Evolutionary conservation across 1,140 invertebrate genomes (phyloP), one percentile per base, ranked within the genome.

Genomic region (Trachelipus rathkii): DNA sequence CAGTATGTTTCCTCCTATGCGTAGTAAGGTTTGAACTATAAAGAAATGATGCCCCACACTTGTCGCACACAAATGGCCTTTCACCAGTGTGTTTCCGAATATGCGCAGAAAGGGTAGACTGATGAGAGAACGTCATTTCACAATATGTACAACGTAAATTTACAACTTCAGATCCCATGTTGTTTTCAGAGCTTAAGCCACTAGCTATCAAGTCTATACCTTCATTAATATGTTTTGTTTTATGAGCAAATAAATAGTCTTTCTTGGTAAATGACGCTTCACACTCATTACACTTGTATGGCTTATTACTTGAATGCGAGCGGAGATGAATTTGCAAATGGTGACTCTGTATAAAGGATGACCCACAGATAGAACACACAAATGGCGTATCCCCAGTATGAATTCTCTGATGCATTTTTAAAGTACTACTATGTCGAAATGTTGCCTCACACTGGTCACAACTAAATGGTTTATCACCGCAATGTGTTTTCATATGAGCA

Each of bases 351-450:
- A 93, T 95, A 77, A 96, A 91, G 19, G 90, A 89, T 83, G 95
- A 95, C 78, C 94, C 92, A 83, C 95, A 97, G 76, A 97, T 90
- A 0, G 90, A 88, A 85, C 95, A 97, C 44, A 92, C 87, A 81
- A 95, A 94, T 5, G 92, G 92, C 79, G 93, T 91, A 43, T 93
- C 88, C 24, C 95, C 95, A 60, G 89, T 89, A 81, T 89, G 89
- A 44, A 84, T 95, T 15, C 92, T 86, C 89, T 90, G 87, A 88
- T 95, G 89, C 3, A 95, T 93, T 84, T 95, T 96, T 9, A 95
- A 86, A 83, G 95, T 93, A 83, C 95, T 95, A 43, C 93, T 82
- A 68, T 82, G 79, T 23, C 85, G 84, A 82, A 87, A 87, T 0
- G 84, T 84, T 74, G 87, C 87, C 7, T 84, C 83, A 78, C 86